phyloP scores from a whole-genome alignment of 2,888 invertebrate genomes.

The Cataglyphis livida region DNA sequence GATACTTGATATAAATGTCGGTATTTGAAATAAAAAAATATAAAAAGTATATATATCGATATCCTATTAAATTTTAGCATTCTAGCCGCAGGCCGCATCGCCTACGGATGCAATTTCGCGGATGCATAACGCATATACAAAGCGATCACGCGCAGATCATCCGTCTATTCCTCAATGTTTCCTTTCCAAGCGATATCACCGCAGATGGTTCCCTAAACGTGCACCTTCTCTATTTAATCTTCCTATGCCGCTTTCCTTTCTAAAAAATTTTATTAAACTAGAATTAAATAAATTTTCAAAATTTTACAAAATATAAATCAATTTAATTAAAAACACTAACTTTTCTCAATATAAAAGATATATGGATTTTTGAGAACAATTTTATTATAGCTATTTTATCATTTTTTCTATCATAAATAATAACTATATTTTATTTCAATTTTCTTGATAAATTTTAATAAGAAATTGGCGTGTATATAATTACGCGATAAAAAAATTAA shows the following conservation, averaged over 20 bases:
- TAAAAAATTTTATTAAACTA: not conserved
- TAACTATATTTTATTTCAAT: not conserved
- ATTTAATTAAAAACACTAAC: not conserved
- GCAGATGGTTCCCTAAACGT: conserved; percentile 47
- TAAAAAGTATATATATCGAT: conserved; percentile 24
- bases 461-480: not conserved
- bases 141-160: conserved; percentile 57
- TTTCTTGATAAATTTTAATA: not conserved
- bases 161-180: conserved; percentile 47
- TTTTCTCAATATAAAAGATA: not conserved
- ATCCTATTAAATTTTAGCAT: conserved; percentile 50
- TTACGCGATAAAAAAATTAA: no score
- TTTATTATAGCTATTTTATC: not conserved
- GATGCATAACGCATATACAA: conserved; percentile 56
- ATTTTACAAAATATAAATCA: not conserved
- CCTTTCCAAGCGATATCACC: conserved; percentile 56
- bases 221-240: conserved; percentile 29
- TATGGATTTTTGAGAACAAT: not conserved
- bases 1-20: conserved; percentile 26
- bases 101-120: conserved; percentile 56
- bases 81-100: conserved; percentile 18
- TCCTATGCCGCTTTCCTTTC: not conserved
- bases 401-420: not conserved
- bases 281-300: not conserved
- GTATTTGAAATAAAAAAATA: conserved; percentile 35